These are phyloP conservation scores for Acanthochromis polyacanthus DNA, from an alignment of 2,113 vertebrate species.

Conservation along the genomic window DNA sequence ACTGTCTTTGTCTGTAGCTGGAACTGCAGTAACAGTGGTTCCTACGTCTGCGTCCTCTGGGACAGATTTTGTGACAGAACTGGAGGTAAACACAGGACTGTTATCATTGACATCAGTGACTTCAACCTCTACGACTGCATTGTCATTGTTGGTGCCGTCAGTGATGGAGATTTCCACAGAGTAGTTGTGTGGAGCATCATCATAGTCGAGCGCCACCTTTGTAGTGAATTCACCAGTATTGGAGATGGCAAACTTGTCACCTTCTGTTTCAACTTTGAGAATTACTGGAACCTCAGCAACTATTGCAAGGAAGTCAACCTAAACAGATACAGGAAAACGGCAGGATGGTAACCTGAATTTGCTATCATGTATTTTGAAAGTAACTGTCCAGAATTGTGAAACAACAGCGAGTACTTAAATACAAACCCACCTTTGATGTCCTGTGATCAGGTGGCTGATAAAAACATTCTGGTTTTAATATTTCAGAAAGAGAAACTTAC, in stretches of 20 bases:
- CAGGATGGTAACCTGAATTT: not conserved
- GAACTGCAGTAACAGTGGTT: constrained; percentile 20
- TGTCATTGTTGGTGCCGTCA: constrained; percentile 72
- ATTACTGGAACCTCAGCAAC: constrained; percentile 35
- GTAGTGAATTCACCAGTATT: constrained; percentile 72
- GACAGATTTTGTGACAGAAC: constrained; percentile 22
- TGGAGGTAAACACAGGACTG: constrained; percentile 74
- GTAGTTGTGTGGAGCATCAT: constrained; percentile 76
- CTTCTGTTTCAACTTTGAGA: constrained; percentile 68
- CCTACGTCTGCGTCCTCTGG: constrained; percentile 56
- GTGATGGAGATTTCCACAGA: constrained; percentile 79
- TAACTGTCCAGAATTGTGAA: not conserved
- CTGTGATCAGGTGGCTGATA: not conserved
- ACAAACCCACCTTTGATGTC: not conserved
- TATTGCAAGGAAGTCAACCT: constrained; percentile 64
- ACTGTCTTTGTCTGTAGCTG: constrained; percentile 77
- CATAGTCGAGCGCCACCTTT: constrained; percentile 79
- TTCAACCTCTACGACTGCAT: constrained; percentile 71
- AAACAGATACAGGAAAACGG: not conserved
- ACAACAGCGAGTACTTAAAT: not conserved
- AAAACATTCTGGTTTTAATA: not conserved
- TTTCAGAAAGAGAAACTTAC: constrained; percentile 55
- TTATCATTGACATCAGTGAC: constrained; percentile 87
- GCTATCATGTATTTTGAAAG: not conserved
- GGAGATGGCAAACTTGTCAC: constrained; percentile 76